These are phyloP conservation scores for Podargus strigoides DNA, from an alignment of 2,797 vertebrate genomes.

Conservation along the genomic window DNA sequence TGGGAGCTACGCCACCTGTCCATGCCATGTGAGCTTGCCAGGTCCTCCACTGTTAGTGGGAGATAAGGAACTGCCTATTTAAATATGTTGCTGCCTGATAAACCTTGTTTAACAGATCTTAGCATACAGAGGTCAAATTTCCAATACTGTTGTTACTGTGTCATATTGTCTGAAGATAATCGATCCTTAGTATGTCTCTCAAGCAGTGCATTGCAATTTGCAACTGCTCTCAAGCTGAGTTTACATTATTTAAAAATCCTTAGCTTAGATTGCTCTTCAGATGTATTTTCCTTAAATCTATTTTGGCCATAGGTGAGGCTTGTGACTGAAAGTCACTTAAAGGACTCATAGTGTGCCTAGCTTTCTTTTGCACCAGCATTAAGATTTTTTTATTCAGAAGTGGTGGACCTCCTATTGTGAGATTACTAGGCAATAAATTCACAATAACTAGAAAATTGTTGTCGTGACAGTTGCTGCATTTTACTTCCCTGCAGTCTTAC, in stretches of 20 bases:
- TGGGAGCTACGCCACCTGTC: background rate
- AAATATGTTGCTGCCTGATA: background rate
- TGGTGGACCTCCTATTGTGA: background rate
- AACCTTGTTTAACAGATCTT: background rate
- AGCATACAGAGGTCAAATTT: background rate
- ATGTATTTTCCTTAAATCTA: background rate
- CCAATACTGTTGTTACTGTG: background rate
- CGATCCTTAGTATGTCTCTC: background rate
- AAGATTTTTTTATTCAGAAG: background rate
- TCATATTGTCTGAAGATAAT: background rate
- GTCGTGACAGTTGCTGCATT: background rate
- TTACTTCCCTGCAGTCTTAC: background rate
- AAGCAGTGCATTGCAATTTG: background rate
- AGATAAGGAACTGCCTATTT: background rate
- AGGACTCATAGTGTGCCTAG: background rate
- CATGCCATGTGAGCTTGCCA: rapidly evolving
- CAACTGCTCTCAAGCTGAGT: background rate
- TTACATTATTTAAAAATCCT: background rate
- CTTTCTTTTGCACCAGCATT: background rate
- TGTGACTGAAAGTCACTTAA: background rate
- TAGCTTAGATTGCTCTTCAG: background rate
- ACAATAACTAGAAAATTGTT: background rate
- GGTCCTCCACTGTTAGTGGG: background rate
- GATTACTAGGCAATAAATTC: background rate
- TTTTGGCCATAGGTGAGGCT: background rate